Percentiles rank a stretch among this genome's conserved stretches.
Conservation (phyloP, 2,888 invertebrate genomes). For the Diaprepes abbreviatus region DNA sequence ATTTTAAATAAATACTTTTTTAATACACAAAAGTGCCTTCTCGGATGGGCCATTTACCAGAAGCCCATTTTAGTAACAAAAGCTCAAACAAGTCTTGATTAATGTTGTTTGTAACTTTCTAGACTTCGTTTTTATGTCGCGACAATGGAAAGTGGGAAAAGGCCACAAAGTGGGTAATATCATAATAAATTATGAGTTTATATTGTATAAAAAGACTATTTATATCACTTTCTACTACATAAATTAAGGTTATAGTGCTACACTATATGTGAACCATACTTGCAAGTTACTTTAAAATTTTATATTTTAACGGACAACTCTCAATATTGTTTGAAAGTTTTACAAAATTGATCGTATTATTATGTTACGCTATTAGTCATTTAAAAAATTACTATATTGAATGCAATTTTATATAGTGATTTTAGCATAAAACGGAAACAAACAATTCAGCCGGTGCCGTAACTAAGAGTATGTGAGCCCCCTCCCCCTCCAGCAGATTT, state of each 20-base stretch:
- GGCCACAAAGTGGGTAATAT: constrained; percentile 35
- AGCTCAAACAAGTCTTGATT: constrained; percentile 42
- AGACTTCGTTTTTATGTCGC: constrained; percentile 32
- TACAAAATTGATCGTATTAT: no score
- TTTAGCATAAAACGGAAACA: no score
- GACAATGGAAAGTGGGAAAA: constrained; percentile 37
- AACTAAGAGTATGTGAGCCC: no score
- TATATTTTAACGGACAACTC: background rate
- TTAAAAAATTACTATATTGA: no score
- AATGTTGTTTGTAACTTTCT: constrained; percentile 41
- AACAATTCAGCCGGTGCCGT: no score
- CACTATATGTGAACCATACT: no score
- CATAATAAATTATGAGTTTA: constrained; percentile 37
- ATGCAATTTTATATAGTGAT: no score
- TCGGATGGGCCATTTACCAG: constrained; percentile 27
- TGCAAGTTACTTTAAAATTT: background rate
- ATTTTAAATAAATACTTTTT: constrained; percentile 3
- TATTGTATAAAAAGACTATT: constrained; percentile 21
- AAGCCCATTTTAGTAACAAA: constrained; percentile 32
- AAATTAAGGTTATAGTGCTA: background rate
- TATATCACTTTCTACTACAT: background rate
- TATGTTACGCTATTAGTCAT: no score
- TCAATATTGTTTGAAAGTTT: no score
- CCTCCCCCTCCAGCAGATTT: no score
- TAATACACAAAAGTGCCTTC: constrained; percentile 34